Base-by-base conservation (phyloP, 2,888 invertebrate genomes). In the Anodontia alba region DNA sequence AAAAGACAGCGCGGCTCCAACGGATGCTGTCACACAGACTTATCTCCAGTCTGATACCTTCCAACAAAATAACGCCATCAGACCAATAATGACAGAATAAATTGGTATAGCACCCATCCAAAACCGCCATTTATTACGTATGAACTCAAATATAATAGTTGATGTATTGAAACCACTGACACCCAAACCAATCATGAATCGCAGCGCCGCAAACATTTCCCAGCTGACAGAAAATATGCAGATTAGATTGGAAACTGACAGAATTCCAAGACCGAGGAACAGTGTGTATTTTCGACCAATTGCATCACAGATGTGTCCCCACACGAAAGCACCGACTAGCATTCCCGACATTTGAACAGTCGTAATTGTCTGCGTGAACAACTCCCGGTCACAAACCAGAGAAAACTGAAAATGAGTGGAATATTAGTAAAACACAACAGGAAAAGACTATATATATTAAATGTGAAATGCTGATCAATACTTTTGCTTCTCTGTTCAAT, bases 281-380 rank as follows among this genome's bases (percentile, higher is more conserved):
- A 73, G 57, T 29, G 81, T 78, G 43, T 68, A 69, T 62, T 78
- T 81, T 20, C 81, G 73, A 62, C 81, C 81, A 43, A 81, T 73
- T 23, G 62, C 33, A 38, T 81, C 81, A 8, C 46, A 75, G 17
- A 77, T 36, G 31, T 81, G 73, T 1, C 81, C 81, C 26, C 31
- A 31, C 0, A 67, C 31, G 20, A 77, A 57, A 17, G 73, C 29
- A 5, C 78, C 81, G 17, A 81, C 20, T n/a, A 81, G n/a, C 17
- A 78, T 51, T 2, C 81, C 81, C 0, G 36, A 68, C 73, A 81
- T 73, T 36, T 81, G 81, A 12, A 78, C 51, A 7, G 73, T 78
- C 17, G 73, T 77, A 8, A 68, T 73, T 17, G 70, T 69, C 23
- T 29, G 46, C 7, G 68, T 42, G 17, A 74, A 68, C 70, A 73